Conservation (phyloP, 2,113 vertebrate species). For the Baryphthengus martii region DNA sequence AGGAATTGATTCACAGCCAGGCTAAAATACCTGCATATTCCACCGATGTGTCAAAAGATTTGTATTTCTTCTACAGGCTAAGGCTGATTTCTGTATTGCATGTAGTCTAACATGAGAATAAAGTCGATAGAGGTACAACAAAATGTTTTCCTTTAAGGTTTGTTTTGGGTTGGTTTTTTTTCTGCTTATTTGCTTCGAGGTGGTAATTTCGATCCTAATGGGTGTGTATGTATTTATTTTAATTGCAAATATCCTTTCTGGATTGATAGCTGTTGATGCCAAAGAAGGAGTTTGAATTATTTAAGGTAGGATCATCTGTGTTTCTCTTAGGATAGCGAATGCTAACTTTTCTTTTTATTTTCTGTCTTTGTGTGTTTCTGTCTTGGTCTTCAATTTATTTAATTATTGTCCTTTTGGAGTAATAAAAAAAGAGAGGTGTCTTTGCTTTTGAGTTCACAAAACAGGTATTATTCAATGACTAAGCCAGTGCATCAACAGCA, state of each 20-base stretch:
- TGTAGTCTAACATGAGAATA: background rate
- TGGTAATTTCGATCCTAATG: background rate
- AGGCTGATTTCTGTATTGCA: background rate
- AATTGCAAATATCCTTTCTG: constrained; percentile 60
- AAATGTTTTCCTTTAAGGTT: background rate
- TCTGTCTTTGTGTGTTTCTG: background rate
- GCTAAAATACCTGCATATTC: background rate
- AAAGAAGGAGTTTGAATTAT: constrained; percentile 99
- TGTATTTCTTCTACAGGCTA: background rate
- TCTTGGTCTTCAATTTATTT: background rate
- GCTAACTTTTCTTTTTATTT: background rate
- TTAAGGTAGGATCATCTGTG: constrained; percentile 85
- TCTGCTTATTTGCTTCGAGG: background rate
- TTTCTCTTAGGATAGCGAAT: constrained; percentile 40
- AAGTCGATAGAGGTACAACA: background rate
- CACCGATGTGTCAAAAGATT: background rate
- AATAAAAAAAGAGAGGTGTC: background rate
- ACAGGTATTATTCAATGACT: background rate
- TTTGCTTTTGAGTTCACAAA: constrained; percentile 14
- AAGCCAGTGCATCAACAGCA: background rate
- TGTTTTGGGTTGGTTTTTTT: background rate
- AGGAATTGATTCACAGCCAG: background rate
- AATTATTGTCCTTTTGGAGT: background rate
- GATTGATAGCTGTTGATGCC: constrained; percentile 93
- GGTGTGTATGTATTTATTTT: constrained; percentile 30